Evolutionary conservation across 2,888 invertebrate genomes (phyloP).

Genomic region (Biston stratarius): DNA sequence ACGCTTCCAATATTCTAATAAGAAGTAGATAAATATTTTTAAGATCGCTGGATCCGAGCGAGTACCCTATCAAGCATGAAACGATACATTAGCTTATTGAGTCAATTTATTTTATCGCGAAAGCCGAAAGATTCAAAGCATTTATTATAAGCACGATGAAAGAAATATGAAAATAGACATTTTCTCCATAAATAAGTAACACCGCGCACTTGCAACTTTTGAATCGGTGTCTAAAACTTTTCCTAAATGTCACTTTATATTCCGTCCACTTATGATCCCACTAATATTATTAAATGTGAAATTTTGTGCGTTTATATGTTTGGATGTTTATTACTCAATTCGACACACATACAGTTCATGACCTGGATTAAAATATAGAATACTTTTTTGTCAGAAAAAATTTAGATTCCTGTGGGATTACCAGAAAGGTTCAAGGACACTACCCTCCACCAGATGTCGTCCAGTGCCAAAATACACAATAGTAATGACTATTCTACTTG

Average conservation of each 20-base stretch:
- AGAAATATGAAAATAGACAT: constrained; percentile 26
- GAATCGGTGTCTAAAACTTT: background rate
- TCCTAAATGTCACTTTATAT: background rate
- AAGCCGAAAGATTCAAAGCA: constrained; percentile 18
- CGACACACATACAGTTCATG: too few species aligned
- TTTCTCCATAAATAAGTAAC: constrained; percentile 7
- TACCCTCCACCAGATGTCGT: too few species aligned
- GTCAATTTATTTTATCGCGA: constrained; percentile 23
- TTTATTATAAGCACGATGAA: constrained; percentile 23
- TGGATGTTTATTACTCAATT: too few species aligned
- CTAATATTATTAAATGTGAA: too few species aligned
- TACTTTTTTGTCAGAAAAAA: too few species aligned
- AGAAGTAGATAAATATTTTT: background rate
- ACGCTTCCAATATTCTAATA: background rate
- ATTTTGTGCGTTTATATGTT: too few species aligned
- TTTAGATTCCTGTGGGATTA: too few species aligned
- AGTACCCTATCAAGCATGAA: constrained; percentile 10
- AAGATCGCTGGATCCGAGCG: constrained; percentile 1
- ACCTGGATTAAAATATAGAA: too few species aligned
- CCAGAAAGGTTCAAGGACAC: too few species aligned
- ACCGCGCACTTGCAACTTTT: constrained; percentile 4
- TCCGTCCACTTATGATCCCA: too few species aligned
- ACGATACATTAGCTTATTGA: constrained; percentile 24
- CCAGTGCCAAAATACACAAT: too few species aligned
- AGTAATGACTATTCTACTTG: too few species aligned